phyloP scores from a whole-genome alignment of 1,140 invertebrate species.

The Heliothis virescens region DNA sequence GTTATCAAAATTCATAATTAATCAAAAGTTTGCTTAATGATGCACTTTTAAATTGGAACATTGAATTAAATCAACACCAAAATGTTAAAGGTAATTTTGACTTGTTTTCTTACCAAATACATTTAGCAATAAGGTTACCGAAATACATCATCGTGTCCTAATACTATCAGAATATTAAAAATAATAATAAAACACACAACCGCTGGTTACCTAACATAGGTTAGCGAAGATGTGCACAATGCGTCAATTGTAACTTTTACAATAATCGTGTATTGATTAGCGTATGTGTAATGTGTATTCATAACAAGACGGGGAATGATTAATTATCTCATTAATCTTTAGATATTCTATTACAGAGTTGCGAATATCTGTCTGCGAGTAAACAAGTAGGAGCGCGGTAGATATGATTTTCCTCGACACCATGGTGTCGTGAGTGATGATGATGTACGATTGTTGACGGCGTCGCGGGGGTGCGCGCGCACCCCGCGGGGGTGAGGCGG shows the following conservation, averaged over 20 bases:
- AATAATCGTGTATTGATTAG: constrained; percentile 3
- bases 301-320: background rate
- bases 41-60: background rate
- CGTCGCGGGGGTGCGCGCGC: constrained; percentile 28
- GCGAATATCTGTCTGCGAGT: background rate
- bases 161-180: constrained; percentile 27
- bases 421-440: constrained; percentile 32
- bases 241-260: constrained; percentile 9
- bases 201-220: constrained; percentile 3
- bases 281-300: background rate
- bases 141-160: constrained; percentile 42
- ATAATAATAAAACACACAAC: constrained; percentile 39
- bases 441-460: constrained; percentile 34
- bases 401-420: constrained; percentile 9
- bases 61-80: constrained; percentile 11
- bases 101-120: constrained; percentile 18
- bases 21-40: too few species aligned
- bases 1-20: too few species aligned
- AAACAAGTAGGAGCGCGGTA: background rate
- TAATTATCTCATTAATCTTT: background rate
- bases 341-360: background rate
- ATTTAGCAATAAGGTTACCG: constrained; percentile 44
- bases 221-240: constrained; percentile 2
- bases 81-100: constrained; percentile 8
- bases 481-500: constrained; percentile 35